phyloP scores from a whole-genome alignment of 2,888 invertebrate species.

The Phyllotreta striolata region DNA sequence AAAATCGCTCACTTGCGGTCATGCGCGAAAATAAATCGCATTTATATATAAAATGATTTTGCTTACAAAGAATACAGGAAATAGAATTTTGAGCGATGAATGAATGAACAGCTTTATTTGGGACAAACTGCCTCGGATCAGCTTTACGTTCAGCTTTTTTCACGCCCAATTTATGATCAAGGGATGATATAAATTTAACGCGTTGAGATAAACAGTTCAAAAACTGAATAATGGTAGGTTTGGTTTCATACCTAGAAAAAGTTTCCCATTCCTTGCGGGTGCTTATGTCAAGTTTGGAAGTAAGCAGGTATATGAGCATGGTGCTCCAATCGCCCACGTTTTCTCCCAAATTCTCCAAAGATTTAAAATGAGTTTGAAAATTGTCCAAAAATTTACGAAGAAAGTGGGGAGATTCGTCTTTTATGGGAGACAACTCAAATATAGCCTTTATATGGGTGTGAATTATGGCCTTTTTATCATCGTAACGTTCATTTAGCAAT shows the following conservation, averaged over 20 bases:
- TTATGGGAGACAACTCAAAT: slow-evolving; percentile 34
- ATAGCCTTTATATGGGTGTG: slow-evolving; percentile 39
- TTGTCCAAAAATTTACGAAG: slow-evolving; percentile 37
- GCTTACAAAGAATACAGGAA: neutral
- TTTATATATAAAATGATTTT: neutral
- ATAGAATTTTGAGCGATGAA: neutral
- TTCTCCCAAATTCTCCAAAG: slow-evolving; percentile 35
- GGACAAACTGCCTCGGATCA: neutral
- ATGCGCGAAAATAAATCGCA: neutral
- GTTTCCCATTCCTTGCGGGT: slow-evolving; percentile 31
- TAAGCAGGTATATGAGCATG: slow-evolving; percentile 34
- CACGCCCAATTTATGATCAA: neutral
- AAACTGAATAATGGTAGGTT: no score
- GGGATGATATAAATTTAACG: neutral
- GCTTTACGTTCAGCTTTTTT: neutral
- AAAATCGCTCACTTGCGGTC: neutral
- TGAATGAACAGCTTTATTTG: neutral
- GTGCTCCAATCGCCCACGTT: slow-evolving; percentile 37
- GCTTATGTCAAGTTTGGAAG: slow-evolving; percentile 27
- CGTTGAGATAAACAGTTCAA: neutral
- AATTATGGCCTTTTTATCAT: slow-evolving; percentile 37
- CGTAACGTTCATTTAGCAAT: slow-evolving; percentile 36
- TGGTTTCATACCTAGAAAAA: neutral
- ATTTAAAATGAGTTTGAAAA: slow-evolving; percentile 36
- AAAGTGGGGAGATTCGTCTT: slow-evolving; percentile 32